Evolutionary conservation across 1,140 invertebrate genomes (phyloP).

Genomic region (Colletes gigas): DNA sequence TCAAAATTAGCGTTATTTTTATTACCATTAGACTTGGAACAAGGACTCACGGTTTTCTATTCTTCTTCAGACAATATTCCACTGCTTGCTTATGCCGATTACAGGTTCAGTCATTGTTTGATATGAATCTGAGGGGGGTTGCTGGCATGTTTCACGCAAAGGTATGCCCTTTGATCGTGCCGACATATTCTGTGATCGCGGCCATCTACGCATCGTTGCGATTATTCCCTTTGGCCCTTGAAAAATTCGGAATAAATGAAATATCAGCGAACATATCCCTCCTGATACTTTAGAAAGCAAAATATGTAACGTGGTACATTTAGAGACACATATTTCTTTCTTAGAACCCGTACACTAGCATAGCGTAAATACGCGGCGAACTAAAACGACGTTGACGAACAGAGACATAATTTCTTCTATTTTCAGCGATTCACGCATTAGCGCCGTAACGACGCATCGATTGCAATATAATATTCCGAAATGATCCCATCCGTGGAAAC

Average conservation of each 20-base stretch:
- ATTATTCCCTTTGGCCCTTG: slow-evolving; percentile 28
- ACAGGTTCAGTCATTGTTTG: slow-evolving; percentile 46
- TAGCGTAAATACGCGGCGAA: no score
- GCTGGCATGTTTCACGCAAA: slow-evolving; percentile 55
- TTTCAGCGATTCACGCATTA: no score
- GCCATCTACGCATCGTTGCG: slow-evolving; percentile 46
- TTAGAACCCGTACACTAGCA: no score
- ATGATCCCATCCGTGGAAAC: neutral
- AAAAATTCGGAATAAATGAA: slow-evolving; percentile 38
- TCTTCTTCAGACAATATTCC: neutral
- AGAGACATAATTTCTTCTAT: no score
- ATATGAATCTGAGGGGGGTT: slow-evolving; percentile 62
- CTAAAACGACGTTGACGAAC: no score
- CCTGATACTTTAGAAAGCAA: neutral
- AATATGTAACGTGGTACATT: no score
- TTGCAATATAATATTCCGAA: neutral
- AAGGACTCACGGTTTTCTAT: no score
- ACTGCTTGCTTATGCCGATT: slow-evolving; percentile 29
- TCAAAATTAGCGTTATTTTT: neutral
- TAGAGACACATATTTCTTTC: no score
- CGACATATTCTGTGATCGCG: slow-evolving; percentile 53
- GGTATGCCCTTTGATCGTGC: slow-evolving; percentile 70
- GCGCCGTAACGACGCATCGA: neutral
- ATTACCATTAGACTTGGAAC: neutral
- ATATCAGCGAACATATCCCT: slow-evolving; percentile 11